Evolutionary conservation across 2,888 invertebrate genomes (phyloP).

Genomic region (Eupithecia tripunctaria): DNA sequence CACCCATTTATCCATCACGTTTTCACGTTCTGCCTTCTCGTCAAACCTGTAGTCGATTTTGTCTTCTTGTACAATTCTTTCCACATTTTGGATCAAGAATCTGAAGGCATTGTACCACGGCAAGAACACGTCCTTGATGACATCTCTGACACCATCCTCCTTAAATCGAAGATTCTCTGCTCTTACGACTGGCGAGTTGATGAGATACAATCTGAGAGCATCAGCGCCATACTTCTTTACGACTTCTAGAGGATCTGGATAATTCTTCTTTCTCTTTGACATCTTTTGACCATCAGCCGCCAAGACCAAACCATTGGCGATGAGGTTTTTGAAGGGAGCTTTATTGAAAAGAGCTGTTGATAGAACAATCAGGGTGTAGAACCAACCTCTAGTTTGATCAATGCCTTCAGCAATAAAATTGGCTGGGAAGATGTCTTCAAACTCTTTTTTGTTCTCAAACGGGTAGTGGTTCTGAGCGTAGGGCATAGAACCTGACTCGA

Average conservation of each 20-base stretch:
- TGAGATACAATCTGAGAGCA: slow-evolving; percentile 96
- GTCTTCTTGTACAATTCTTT: slow-evolving; percentile 90
- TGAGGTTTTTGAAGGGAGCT: slow-evolving; percentile 98
- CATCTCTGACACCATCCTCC: slow-evolving; percentile 97
- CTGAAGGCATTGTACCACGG: slow-evolving; percentile 98
- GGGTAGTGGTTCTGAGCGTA: slow-evolving; percentile 98
- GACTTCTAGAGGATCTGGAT: slow-evolving; percentile 97
- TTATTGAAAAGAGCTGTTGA: slow-evolving; percentile 98
- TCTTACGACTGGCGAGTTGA: slow-evolving; percentile 98
- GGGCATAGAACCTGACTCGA: slow-evolving; percentile 99
- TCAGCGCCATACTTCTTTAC: slow-evolving; percentile 98
- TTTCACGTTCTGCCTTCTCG: slow-evolving; percentile 82
- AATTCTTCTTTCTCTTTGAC: slow-evolving; percentile 99
- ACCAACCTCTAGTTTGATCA: slow-evolving; percentile 99
- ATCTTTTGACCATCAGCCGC: slow-evolving; percentile 99
- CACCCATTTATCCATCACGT: slow-evolving; percentile 99
- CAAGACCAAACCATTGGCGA: slow-evolving; percentile 97
- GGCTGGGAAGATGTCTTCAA: slow-evolving; percentile 96
- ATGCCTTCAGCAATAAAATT: slow-evolving; percentile 99
- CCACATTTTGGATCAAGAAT: slow-evolving; percentile 97
- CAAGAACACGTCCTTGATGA: slow-evolving; percentile 98
- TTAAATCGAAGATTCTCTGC: slow-evolving; percentile 98
- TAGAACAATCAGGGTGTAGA: slow-evolving; percentile 98
- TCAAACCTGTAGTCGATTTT: slow-evolving; percentile 83
- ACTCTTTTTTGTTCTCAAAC: slow-evolving; percentile 95